These are phyloP conservation scores for Chymomyza caudatula DNA, from an alignment of 2,888 invertebrate species.

Conservation along the genomic window DNA sequence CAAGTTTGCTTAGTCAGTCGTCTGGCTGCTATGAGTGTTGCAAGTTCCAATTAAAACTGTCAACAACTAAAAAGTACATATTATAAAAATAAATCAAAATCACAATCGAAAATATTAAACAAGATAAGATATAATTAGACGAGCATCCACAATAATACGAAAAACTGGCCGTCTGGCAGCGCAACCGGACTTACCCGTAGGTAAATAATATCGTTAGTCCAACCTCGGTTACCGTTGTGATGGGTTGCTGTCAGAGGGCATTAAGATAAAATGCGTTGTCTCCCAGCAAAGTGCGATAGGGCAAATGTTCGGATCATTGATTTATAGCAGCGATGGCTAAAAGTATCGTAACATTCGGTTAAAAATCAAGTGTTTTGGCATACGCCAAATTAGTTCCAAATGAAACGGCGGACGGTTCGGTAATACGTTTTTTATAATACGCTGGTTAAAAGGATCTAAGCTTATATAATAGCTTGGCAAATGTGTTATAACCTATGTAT, in stretches of 20 bases:
- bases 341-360: conserved; percentile 38
- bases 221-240: conserved; percentile 46
- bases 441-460: conserved; percentile 5
- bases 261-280: conserved; percentile 67
- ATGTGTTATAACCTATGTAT: neutral
- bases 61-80: conserved; percentile 30
- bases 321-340: conserved; percentile 55
- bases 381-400: conserved; percentile 45
- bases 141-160: neutral
- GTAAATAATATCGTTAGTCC: conserved; percentile 32
- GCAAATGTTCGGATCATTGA: conserved; percentile 46
- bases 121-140: conserved; percentile 29
- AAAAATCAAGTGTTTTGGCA: conserved; percentile 48
- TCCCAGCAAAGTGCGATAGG: conserved; percentile 34
- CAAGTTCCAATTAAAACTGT: conserved; percentile 38
- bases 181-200: neutral
- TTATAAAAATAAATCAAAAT: conserved; percentile 35
- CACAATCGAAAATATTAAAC: conserved; percentile 28
- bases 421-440: neutral
- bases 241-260: conserved; percentile 70
- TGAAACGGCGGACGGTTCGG: conserved; percentile 38
- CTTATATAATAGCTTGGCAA: conserved; percentile 14
- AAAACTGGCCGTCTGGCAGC: neutral
- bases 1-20: neutral
- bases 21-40: conserved; percentile 4